Evolutionary conservation across 1,140 invertebrate species (phyloP).

Genomic region (roundworm (Caenorhabditis elegans)): WBcel235 BX284606.5:6789501-6790000

Average conservation of each 20-base stretch:
- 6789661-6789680: neutral
- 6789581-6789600: neutral
- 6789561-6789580: constrained; percentile 29
- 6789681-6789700: constrained; percentile 21
- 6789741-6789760: neutral
- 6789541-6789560: constrained; percentile 24
- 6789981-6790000: too few relatives aligned
- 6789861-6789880: too few relatives aligned
- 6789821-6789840: too few relatives aligned
- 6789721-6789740: neutral
- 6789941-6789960: too few relatives aligned
- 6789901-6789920: too few relatives aligned
- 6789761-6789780: neutral
- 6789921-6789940: too few relatives aligned
- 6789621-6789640: constrained; percentile 17
- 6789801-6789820: too few relatives aligned
- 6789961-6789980: too few relatives aligned
- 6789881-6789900: too few relatives aligned
- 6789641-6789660: neutral
- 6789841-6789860: too few relatives aligned
- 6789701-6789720: constrained; percentile 24
- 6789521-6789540: constrained; percentile 16
- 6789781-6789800: too few relatives aligned
- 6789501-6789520: neutral
- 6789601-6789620: constrained; percentile 28